Base-by-base conservation (phyloP, 2,888 invertebrate genomes). In the Gryllus longicercus region DNA sequence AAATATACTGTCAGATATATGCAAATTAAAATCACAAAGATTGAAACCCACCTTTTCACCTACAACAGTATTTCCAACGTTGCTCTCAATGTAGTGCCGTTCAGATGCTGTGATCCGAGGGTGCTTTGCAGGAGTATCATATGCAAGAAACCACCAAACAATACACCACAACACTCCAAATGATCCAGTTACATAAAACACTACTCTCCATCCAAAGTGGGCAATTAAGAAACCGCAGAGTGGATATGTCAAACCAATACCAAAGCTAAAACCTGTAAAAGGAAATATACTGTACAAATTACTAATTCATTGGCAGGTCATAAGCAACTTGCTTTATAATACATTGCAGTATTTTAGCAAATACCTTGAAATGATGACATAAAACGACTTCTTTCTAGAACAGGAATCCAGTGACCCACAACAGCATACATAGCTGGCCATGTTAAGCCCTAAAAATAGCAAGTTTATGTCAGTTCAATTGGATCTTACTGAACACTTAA, bases 391-490 rank as follows among this genome's bases (percentile, higher is more conserved):
- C 93, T 88, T 85, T 93, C 93, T 11, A 90, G 89, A n/a, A 92
- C 88, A 12, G 93, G 93, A 82, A 93, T 93, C 93, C 93, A 93
- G 84, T 91, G 91, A 5, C 92, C 93, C 50, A 93, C 93, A 81
- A 93, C 88, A 0, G 93, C 92, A 85, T 93, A 93, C 93, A 93
- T 93, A 1, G 93, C 93, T 18, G 93, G 93, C 93, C 93, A 93
- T 16, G 93, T 93, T 80, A 93, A 86, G 50, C 93, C 93, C 90
- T 91, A 83, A 80, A 86, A 82, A 74, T 74, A 38, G 38, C 38
- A 38, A 38, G 38, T 38, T 38, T 38, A 38, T 5, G 8, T 8
- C 38, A 38, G 38, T 5, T 38, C 8, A 38, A 38, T 38, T 38
- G 8, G 38, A 8, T 38, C 38, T 8, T 38, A 5, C 5, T 38